Base-by-base conservation (phyloP, 2,888 invertebrate species). In the Hyalella azteca region DNA sequence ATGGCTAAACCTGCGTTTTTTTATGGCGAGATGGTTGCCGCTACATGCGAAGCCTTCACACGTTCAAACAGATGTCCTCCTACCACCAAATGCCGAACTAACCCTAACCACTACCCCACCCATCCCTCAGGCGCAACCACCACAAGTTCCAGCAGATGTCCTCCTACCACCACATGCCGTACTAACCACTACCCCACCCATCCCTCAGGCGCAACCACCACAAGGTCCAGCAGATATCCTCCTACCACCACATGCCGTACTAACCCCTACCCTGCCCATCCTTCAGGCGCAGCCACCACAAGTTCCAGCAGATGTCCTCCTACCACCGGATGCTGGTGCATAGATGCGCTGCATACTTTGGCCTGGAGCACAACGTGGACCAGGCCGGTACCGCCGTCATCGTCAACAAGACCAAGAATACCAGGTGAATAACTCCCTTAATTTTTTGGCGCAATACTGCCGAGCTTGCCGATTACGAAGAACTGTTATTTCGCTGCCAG, bases 251-350 rank as follows among this genome's bases (percentile, higher is more conserved):
- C 41, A 96, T 98, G 97, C 89, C 97, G 86, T n/a, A n/a, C n/a
- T n/a, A n/a, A n/a, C n/a, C n/a, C n/a, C n/a, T n/a, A n/a, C n/a
- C n/a, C n/a, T n/a, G n/a, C n/a, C n/a, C n/a, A n/a, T n/a, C n/a
- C n/a, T n/a, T n/a, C n/a, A 88, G 88, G 79, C 87, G 88, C 78
- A 88, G 91, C 86, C 91, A 93, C 87, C 93, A 93, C 86, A 94
- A 94, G 86, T 97, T 97, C 89, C 95, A 95, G 26, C 93, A 93
- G 87, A 95, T 96, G 93, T 94, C 96, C 82, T 96, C 97, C 78
- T 98, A 98, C 90, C 96, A 97, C 85, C 92, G 98, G 41, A 96
- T 98, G 97, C 89, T 98, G 86, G 95, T 97, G 1, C 98, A 98
- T 88, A 92, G 97, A 45, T 94, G 95, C 82, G 96, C 97, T 0